phyloP scores from a whole-genome alignment of 30 jellyfish, hydroid and myxozoan genomes.

The Chrysaora quinquecirrha region DNA sequence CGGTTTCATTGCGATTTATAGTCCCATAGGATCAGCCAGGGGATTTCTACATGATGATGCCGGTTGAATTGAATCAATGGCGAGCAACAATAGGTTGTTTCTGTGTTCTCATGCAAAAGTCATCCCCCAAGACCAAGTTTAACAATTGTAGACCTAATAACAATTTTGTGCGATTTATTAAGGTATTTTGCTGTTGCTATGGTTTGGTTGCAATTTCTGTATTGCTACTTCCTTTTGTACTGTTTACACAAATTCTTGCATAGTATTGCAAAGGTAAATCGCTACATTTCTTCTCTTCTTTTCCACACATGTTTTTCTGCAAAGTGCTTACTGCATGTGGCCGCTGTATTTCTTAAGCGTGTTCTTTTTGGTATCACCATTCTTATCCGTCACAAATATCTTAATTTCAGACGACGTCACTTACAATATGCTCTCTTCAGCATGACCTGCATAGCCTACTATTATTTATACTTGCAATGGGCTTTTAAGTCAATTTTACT shows the following conservation, averaged over 20 bases:
- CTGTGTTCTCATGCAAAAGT: constrained; percentile 17
- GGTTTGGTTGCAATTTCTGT: neutral
- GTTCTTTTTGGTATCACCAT: neutral
- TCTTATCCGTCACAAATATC: neutral
- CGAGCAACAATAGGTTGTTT: constrained; percentile 47
- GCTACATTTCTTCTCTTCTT: neutral
- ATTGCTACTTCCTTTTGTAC: neutral
- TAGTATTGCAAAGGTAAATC: neutral
- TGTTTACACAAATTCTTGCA: neutral
- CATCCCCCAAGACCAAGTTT: constrained; percentile 1
- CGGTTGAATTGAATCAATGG: constrained; percentile 40
- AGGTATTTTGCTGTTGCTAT: constrained; percentile 8
- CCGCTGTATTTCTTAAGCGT: neutral
- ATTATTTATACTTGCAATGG: constrained; percentile 8
- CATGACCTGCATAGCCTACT: neutral
- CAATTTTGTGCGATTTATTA: neutral
- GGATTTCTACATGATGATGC: constrained; percentile 21
- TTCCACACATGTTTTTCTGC: neutral
- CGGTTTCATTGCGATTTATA: neutral
- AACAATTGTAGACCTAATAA: neutral
- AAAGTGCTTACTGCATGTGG: neutral
- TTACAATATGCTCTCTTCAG: neutral
- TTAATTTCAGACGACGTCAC: constrained; percentile 8
- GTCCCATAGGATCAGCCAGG: constrained; percentile 11
- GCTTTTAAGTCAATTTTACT: constrained; percentile 2